Conservation (phyloP, 2,888 invertebrate species). For the Cosmia trapezina region DNA sequence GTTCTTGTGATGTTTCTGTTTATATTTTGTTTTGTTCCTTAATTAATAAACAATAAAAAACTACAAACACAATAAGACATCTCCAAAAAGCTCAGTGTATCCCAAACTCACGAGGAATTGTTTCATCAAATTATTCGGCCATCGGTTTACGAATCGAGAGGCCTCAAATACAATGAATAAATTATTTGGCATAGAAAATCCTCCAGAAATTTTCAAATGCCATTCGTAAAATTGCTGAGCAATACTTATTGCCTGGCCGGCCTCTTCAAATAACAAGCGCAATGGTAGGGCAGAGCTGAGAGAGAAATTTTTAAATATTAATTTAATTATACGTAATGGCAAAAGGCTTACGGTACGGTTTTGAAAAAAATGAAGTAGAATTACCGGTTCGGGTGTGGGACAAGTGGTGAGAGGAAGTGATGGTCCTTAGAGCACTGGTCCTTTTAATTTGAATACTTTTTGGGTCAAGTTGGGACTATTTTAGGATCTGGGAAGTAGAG, state of each 20-base stretch:
- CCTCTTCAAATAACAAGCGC: conserved; percentile 58
- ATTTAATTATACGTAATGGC: conserved; percentile 73
- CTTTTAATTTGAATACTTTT: conserved; percentile 21
- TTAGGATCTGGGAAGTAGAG: background rate
- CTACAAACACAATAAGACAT: background rate
- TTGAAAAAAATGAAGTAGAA: conserved; percentile 71
- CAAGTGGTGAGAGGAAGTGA: conserved; percentile 53
- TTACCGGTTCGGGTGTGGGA: conserved; percentile 62
- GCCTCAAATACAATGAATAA: conserved; percentile 69
- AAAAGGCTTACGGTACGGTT: conserved; percentile 66
- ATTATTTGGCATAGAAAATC: conserved; percentile 63
- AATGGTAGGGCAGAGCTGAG: conserved; percentile 32
- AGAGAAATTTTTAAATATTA: conserved; percentile 60
- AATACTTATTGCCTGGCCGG: conserved; percentile 48
- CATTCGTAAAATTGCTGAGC: conserved; percentile 60
- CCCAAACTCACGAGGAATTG: conserved; percentile 67
- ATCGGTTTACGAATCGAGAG: conserved; percentile 68
- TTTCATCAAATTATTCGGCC: conserved; percentile 79
- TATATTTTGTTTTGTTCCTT: no score
- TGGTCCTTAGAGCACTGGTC: conserved; percentile 18
- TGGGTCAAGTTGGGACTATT: conserved; percentile 22
- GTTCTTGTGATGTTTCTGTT: no score
- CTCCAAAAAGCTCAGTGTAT: conserved; percentile 53
- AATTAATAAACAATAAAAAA: background rate
- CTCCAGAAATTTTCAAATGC: conserved; percentile 52